Base-by-base conservation (phyloP, 2,888 invertebrate species). In the Ormyrus pomaceus region DNA sequence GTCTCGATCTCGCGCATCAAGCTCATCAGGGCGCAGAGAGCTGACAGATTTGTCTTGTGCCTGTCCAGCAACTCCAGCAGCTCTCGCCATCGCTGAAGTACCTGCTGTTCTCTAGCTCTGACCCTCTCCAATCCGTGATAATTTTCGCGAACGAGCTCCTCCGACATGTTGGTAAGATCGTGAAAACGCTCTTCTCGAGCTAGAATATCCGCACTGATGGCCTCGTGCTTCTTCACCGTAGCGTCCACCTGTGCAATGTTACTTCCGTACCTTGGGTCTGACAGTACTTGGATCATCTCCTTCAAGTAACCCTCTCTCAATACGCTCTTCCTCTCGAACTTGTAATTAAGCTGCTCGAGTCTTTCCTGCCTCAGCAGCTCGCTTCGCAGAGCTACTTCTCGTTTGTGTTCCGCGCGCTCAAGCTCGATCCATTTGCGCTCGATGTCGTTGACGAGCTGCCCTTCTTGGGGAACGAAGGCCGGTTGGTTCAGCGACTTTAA, bases 191-290 rank as follows among this genome's bases (percentile, higher is more conserved):
- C 98, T 87, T 97, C 97, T 77, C 95, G 94, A 11, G 99, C 97
- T 74, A 98, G 92, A 77, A 99, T 99, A 89, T 99, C 99, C 0
- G 99, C 98, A 82, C 97, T 97, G 83, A 99, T 98, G 13, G 99
- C 99, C 91, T 99, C 99, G 89, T 99, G 99, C 88, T 99, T 99
- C 92, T 99, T 99, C 59, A 99, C 95, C 0, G 98, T 98, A 1
- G 99, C 99, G 90, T 99, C 99, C 0, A 99, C 98, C 89, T 99
- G 98, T 0, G 96, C 94, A 84, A 98, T 92, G 92, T 96, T 96
- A 85, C 96, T 96, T 2, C 97, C 97, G 91, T 98, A 98, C 77
- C 97, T 94, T 0, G 97, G 96, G 92, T 98, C 98, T 0, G 96
- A 96, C 19, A 99, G 92, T 13, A 99, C 98, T 90, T 96, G 96